Evolutionary conservation across 1,140 invertebrate species (phyloP), one percentile per base, ranked within the genome.

Genomic region (Ctenoplectra terminalis): DNA sequence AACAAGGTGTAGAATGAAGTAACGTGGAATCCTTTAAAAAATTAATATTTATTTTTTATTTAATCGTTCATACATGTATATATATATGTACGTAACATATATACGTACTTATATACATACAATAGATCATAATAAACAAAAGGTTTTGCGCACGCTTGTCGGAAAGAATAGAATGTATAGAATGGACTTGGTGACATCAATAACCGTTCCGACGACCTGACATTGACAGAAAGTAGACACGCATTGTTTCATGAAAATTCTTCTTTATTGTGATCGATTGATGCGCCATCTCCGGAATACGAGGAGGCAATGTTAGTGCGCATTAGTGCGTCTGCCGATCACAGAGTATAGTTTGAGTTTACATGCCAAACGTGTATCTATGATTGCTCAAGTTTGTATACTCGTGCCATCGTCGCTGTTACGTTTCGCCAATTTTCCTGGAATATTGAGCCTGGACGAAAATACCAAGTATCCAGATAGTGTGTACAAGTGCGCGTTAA

Each of bases 351-450:
- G 50, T 56, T 83, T 54, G 61, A 79, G 82, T 81, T 87, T 81
- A 87, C 52, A 56, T 85, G 83, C 82, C 75, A 79, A 87, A 88
- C 86, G 82, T 82, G 86, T 88, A 85, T 88, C 87, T 87, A 88
- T 88, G 87, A 88, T 88, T 86, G 78, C 86, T 88, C 71, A 83
- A 88, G 83, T 88, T 88, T 83, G 81, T 87, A 88, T 81, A 87
- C 73, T 76, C 69, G 74, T 50, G 78, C 83, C 63, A 76, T 71
- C 70, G 72, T 69, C 74, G 79, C 63, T 81, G 76, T 73, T 85
- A 72, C 75, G 54, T 88, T 82, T 73, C 50, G n/a, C 40, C n/a
- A 50, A 83, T 83, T 86, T 81, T 67, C 31, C 23, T 83, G 67
- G 48, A 61, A 61, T 73, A 88, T 60, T 64, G 20, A 31, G 66